These are phyloP conservation scores for Eupithecia pulchellata DNA, from an alignment of 2,888 invertebrate species.

Conservation along the genomic window DNA sequence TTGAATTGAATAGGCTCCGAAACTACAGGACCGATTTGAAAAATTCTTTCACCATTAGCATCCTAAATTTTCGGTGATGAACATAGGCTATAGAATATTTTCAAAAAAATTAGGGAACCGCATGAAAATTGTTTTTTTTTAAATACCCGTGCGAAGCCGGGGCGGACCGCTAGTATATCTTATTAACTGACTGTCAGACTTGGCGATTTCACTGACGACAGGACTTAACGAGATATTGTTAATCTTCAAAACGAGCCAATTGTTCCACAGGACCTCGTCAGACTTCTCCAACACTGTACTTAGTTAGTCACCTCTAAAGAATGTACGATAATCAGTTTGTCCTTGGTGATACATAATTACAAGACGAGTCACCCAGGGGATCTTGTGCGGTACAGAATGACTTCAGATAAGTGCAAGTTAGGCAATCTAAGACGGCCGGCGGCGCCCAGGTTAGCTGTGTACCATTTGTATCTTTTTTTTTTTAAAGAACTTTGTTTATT, in stretches of 20 bases:
- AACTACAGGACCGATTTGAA: too few species aligned
- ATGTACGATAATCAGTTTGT: conserved; percentile 25
- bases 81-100: too few species aligned
- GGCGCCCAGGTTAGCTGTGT: background rate
- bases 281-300: background rate
- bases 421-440: background rate
- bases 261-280: background rate
- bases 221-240: background rate
- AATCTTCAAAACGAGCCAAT: background rate
- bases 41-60: too few species aligned
- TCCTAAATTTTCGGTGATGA: too few species aligned
- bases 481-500: too few species aligned
- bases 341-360: conserved; percentile 26
- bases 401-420: background rate
- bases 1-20: too few species aligned
- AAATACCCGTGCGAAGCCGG: too few species aligned
- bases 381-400: background rate
- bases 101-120: too few species aligned
- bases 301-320: conserved; percentile 23
- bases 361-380: conserved; percentile 14
- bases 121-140: too few species aligned
- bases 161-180: too few species aligned
- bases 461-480: too few species aligned
- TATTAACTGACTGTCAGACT: background rate
- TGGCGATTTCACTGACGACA: too few species aligned